phyloP scores from a whole-genome alignment of 2,888 invertebrate species.

The Parnassius smintheus region DNA sequence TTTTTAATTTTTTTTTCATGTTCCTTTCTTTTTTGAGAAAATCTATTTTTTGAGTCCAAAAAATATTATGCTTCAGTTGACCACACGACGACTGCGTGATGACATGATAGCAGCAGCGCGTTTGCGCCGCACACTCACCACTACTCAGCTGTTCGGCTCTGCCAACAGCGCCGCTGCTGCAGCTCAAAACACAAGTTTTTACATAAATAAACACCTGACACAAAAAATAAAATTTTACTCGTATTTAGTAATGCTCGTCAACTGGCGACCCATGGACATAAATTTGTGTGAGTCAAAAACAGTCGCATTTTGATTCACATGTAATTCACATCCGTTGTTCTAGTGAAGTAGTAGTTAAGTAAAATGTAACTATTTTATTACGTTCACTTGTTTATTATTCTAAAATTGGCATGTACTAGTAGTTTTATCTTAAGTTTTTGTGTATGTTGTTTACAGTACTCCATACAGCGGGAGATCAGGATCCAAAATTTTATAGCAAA shows the following conservation, averaged over 20 bases:
- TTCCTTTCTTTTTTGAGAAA: too few species aligned
- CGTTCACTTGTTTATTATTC: neutral
- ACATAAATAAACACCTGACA: neutral
- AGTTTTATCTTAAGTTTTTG: too few species aligned
- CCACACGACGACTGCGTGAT: neutral
- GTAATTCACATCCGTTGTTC: neutral
- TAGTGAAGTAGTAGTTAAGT: neutral
- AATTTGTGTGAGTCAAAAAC: neutral
- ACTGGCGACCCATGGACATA: neutral
- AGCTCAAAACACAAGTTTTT: neutral
- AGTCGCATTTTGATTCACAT: neutral
- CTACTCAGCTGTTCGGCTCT: neutral
- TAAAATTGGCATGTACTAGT: too few species aligned
- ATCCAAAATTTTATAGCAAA: too few species aligned
- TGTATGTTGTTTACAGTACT: too few species aligned
- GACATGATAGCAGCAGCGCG: neutral
- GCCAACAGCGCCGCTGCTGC: neutral
- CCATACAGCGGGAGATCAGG: too few species aligned
- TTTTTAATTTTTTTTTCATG: too few species aligned
- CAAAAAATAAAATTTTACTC: neutral
- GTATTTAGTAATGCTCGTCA: neutral
- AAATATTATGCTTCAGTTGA: conserved; percentile 1
- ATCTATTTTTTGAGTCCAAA: too few species aligned
- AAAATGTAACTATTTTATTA: neutral
- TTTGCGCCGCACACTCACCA: neutral